Evolutionary conservation across 2,113 vertebrate genomes (phyloP), one percentile per base, ranked within the genome.

Genomic region (Mixornis gularis): DNA sequence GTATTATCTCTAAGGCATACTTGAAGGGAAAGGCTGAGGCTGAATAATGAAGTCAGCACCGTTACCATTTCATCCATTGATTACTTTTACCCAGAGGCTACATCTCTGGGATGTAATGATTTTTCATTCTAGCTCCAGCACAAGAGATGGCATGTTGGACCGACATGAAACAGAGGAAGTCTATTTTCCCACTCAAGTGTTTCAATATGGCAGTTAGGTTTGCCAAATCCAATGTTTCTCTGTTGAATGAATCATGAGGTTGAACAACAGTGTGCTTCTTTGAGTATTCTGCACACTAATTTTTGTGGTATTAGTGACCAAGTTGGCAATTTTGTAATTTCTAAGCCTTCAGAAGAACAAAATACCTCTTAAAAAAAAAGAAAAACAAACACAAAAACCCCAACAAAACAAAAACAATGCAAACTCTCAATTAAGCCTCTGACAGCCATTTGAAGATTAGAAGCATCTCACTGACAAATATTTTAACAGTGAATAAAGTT

Each of bases 51-150:
- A 94, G 49, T 66, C 77, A 64, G n/a, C 56, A 44, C 44, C 3
- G 0, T 85, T 94, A 79, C 58, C 21, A 80, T 90, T 74, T 77
- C 12, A 53, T 55, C 53, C 38, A 65, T 19, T 81, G 79, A 86
- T 90, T 92, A 65, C 77, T 88, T 76, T 38, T 72, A 74, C 58
- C 53, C 87, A 94, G 87, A 79, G 87, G 73, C 65, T 79, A 71
- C 69, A 92, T 94, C 77, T 92, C 79, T 59, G 51, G 48, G 12
- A 53, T 32, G 32, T 55, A 30, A 66, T 46, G 58, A 62, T 63
- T 60, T 68, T 79, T 85, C 81, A 69, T 68, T 36, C 65, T 85
- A 82, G 52, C 65, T 93, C 48, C 43, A 94, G 72, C 40, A 72
- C 30, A 68, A 30, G 17, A 79, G 44, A 79, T 92, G 83, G 53